These are phyloP conservation scores for Temnothorax unifasciatus DNA, from an alignment of 2,888 invertebrate genomes.

Conservation along the genomic window DNA sequence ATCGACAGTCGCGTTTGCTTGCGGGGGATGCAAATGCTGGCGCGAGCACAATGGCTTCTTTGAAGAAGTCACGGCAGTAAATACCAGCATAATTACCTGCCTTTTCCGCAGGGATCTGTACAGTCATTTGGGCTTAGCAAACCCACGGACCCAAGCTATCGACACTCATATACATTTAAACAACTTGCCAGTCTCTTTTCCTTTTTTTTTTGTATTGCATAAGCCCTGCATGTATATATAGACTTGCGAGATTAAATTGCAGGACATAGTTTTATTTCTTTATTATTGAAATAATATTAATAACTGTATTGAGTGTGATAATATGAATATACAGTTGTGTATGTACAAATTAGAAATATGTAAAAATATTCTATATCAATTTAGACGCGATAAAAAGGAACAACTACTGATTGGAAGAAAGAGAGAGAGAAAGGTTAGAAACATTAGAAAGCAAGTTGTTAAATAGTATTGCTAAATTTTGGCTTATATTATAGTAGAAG, in stretches of 20 bases:
- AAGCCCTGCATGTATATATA: neutral
- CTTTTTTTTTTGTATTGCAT: constrained; percentile 46
- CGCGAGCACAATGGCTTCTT: constrained; percentile 83
- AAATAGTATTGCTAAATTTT: neutral
- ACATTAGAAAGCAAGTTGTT: neutral
- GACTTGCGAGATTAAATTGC: neutral
- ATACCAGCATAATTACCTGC: constrained; percentile 84
- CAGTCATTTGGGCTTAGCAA: constrained; percentile 3
- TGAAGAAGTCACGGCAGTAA: constrained; percentile 82
- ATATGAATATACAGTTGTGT: neutral
- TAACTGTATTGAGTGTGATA: neutral
- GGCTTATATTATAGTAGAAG: neutral
- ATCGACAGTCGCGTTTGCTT: constrained; percentile 80
- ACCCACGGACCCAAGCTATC: neutral
- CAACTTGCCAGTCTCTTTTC: constrained; percentile 7
- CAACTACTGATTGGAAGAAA: neutral
- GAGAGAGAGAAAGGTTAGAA: neutral
- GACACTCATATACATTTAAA: neutral
- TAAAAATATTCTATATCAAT: neutral
- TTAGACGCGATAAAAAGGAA: neutral
- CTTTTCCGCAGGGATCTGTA: constrained; percentile 6
- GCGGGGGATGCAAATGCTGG: constrained; percentile 82
- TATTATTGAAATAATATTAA: neutral
- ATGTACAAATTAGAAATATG: neutral
- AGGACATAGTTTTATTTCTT: neutral